Conservation (phyloP, 2,888 invertebrate species). For the Monochamus alternatus region DNA sequence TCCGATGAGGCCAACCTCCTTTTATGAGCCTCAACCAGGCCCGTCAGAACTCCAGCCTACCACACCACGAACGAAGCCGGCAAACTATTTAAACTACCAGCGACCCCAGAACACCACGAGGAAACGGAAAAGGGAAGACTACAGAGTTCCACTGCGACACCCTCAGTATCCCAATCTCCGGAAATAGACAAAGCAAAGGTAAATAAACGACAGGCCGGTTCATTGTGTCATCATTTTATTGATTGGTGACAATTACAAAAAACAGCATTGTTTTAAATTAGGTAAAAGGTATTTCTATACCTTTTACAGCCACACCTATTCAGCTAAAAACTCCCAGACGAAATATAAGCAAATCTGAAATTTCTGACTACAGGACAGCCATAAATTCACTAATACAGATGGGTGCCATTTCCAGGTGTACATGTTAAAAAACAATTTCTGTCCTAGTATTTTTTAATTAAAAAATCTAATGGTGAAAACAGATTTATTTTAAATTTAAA, state of each 20-base stretch:
- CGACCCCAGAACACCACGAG: background rate
- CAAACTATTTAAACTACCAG: constrained; percentile 7
- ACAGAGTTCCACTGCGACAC: background rate
- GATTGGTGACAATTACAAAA: background rate
- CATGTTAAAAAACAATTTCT: background rate
- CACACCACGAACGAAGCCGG: too few species aligned
- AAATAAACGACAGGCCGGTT: background rate
- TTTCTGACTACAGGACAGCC: background rate
- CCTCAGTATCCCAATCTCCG: background rate
- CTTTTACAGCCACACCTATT: background rate
- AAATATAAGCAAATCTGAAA: background rate
- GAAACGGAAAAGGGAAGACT: too few species aligned
- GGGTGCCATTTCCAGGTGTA: background rate
- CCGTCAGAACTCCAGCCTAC: too few species aligned
- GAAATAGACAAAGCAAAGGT: background rate
- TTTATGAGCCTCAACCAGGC: too few species aligned
- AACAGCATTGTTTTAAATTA: background rate
- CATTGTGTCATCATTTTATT: background rate
- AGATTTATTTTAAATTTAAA: too few species aligned
- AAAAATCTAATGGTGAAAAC: too few species aligned
- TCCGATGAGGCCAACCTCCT: too few species aligned
- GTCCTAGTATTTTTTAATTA: background rate
- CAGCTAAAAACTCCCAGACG: background rate
- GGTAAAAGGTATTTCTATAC: background rate
- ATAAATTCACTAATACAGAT: background rate